Evolutionary conservation across 2,113 vertebrate genomes (phyloP), one percentile per base, ranked within the genome.

Genomic region (Euleptes europaea): DNA sequence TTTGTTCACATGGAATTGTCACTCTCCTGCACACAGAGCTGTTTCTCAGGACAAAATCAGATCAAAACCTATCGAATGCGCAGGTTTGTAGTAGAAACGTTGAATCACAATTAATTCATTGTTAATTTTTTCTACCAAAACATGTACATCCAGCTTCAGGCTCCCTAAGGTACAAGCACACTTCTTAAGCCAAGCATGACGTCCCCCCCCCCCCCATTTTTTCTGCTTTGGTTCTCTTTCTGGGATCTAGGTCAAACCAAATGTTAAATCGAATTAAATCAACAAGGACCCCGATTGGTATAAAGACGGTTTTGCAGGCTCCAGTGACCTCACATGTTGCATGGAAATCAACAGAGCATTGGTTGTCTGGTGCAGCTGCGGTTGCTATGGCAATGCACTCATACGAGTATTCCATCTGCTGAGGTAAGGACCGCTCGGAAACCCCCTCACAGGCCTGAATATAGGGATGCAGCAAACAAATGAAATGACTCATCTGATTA

Each of bases 351-450:
- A 86, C 74, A 78, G 84, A 87, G 86, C 38, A 4, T 87, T 92
- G 91, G 89, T 87, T 94, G 88, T 94, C 88, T 85, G 7, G 90
- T 88, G 88, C 90, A 91, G 90, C 84, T 70, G 85, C 80, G 28
- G 91, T 94, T 96, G 89, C 95, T 82, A 88, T 95, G 93, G 94
- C 86, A 80, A 95, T 65, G 82, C 88, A 89, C 89, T 94, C 95
- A 88, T 94, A 84, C 49, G 88, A 92, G 91, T 90, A 82, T 91
- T 92, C 93, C 91, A 94, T 96, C 93, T 95, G 92, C 90, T 87
- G 28, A 88, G 90, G 88, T 86, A 89, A 89, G 91, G 89, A 93
- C 91, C 92, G 92, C 83, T 88, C 88, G 49, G 93, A 90, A 94
- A 92, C 75, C 72, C 80, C 78, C 80, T 92, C 0, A 0, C 47